A percentile compares a stretch with the other conserved stretches of the same genome.
phyloP scores from a whole-genome alignment of 1,140 invertebrate genomes.

The Danaus plexippus region DNA sequence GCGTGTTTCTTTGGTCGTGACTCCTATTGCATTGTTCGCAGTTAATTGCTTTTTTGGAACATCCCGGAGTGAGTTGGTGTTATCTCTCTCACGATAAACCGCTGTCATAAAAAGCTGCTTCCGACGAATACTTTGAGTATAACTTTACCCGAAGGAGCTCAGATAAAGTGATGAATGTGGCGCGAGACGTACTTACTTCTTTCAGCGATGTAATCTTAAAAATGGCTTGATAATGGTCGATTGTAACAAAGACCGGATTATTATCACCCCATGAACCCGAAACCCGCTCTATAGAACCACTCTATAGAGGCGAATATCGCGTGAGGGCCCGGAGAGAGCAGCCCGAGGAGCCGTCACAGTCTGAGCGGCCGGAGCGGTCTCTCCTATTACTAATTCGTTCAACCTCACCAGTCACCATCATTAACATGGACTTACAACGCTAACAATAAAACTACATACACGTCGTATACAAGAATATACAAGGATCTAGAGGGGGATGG shows the following conservation, averaged over 20 bases:
- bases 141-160: slow-evolving; percentile 24
- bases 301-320: slow-evolving; percentile 5
- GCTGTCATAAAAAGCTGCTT: slow-evolving; percentile 28
- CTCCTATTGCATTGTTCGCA: slow-evolving; percentile 13
- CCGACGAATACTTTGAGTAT: slow-evolving; percentile 23
- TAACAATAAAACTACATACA: too few species aligned
- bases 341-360: slow-evolving; percentile 14
- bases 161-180: slow-evolving; percentile 38
- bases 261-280: background rate
- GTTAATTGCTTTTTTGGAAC: slow-evolving; percentile 17
- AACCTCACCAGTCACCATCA: too few species aligned
- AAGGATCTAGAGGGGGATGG: too few species aligned
- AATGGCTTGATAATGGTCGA: slow-evolving; percentile 34
- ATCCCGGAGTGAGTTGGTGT: slow-evolving; percentile 11
- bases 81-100: slow-evolving; percentile 18
- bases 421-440: too few species aligned
- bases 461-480: too few species aligned
- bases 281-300: background rate
- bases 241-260: slow-evolving; percentile 27
- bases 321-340: slow-evolving; percentile 2
- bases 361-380: background rate
- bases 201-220: slow-evolving; percentile 38
- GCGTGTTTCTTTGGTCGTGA: background rate
- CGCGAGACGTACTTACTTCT: slow-evolving; percentile 24
- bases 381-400: too few species aligned